Base-by-base conservation (phyloP, 2,797 vertebrate species). In the Prunella strophiata region DNA sequence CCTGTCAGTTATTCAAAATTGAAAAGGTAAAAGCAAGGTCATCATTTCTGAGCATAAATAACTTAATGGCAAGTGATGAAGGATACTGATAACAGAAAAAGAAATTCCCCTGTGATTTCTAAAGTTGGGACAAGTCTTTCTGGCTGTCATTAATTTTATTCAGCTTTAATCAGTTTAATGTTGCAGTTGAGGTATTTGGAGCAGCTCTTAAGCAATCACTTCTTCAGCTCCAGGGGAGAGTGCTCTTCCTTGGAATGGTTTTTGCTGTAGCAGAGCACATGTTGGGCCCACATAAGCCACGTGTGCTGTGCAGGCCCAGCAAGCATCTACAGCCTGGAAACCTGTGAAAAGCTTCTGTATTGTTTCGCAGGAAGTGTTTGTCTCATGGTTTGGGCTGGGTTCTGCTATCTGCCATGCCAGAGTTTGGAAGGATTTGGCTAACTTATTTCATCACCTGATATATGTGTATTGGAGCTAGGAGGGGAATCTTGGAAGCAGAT, bases 1-100 rank as follows among this genome's bases (percentile, higher is more conserved):
- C 93, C 16, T 96, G 92, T 90, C 21, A 2, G 23, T 32, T 6
- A 13, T 88, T 55, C 16, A 88, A 11, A 87, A 94, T 97, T 70
- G 61, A 91, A 71, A 98, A 97, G 96, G 97, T 97, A 95, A 94
- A 82, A 67, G 11, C 38, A 13, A 23, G 26, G 26, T 57, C 2
- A 23, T 63, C 2, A 9, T 78, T 85, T 81, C 63, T 66, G 42
- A 88, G 52, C 21, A 65, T 63, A 59, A 72, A 40, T 65, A 65
- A 51, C 32, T 81, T 30, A 50, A 76, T 32, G 58, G 30, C 21
- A 77, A 70, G 17, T 23, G 32, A 68, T 47, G 42, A 86, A 65
- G 16, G 61, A 26, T 47, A 65, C 61, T 54, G 42, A 10, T 40
- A 66, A 51, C 8, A 19, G 74, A 79, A 79, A 87, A 87, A 66